A percentile compares a stretch with the other conserved stretches of the same genome.
Conservation (phyloP, 1,140 invertebrate species). For the Uloborus diversus region DNA sequence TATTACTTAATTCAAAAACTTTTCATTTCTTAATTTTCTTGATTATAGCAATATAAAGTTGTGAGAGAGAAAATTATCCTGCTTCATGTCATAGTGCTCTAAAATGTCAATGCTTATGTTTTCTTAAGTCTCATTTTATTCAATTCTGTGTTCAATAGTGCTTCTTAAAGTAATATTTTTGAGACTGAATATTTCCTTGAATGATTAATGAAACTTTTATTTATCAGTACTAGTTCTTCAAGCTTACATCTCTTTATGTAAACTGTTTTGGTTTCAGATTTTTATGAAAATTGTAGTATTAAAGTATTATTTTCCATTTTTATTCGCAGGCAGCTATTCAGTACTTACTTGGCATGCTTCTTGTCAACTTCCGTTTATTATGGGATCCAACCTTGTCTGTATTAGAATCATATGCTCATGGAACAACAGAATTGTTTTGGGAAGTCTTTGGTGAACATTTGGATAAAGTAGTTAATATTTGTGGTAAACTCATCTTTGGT, state of each 20-base stretch:
- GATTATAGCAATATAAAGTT: too few species aligned
- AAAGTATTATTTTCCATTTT: conserved; percentile 58
- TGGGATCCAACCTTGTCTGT: conserved; percentile 84
- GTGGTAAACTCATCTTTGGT: too few species aligned
- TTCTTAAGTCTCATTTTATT: too few species aligned
- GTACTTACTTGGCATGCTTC: conserved; percentile 83
- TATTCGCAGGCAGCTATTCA: conserved; percentile 72
- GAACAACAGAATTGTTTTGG: conserved; percentile 80
- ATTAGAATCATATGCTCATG: conserved; percentile 76
- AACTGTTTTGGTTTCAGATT: background rate
- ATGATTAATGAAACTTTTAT: too few species aligned
- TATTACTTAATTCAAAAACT: conserved; percentile 21
- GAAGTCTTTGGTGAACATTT: conserved; percentile 75
- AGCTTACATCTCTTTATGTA: background rate
- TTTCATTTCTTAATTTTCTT: background rate
- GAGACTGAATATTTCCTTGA: too few species aligned
- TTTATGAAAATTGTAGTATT: background rate
- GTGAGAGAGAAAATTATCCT: too few species aligned
- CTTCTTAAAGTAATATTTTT: too few species aligned
- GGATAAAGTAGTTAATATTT: conserved; percentile 64
- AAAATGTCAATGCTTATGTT: too few species aligned
- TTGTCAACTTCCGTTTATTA: conserved; percentile 85
- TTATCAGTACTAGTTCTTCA: too few species aligned
- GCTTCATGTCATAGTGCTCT: too few species aligned
- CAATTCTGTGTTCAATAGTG: too few species aligned